Conservation (phyloP, 1,140 invertebrate species). For the Littorina saxatilis region DNA sequence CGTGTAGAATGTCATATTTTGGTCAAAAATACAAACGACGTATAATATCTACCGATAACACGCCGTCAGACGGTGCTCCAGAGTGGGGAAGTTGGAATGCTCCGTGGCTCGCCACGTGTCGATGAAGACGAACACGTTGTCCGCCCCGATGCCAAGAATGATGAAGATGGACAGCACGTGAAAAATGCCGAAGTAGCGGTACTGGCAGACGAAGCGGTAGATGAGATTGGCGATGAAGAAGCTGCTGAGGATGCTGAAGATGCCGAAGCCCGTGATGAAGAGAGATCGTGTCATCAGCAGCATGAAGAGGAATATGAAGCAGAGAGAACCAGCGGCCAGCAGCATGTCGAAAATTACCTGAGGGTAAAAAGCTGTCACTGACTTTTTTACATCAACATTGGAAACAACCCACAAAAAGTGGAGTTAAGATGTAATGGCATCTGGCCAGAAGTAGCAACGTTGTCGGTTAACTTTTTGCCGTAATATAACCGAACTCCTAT, state of each 20-base stretch:
- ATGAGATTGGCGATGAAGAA: constrained; percentile 59
- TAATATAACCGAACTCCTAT: no score
- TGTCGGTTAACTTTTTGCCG: no score
- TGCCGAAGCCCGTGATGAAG: constrained; percentile 50
- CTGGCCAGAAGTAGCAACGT: no score
- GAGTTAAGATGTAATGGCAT: no score
- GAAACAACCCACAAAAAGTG: no score
- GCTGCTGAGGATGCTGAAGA: constrained; percentile 57
- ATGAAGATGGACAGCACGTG: constrained; percentile 64
- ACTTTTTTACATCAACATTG: no score
- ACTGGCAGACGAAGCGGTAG: constrained; percentile 58
- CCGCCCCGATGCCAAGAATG: constrained; percentile 65
- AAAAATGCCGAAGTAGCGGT: constrained; percentile 64
- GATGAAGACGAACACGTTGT: constrained; percentile 63
- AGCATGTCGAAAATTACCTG: constrained; percentile 56
- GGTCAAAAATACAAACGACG: no score
- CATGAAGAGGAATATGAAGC: constrained; percentile 62
- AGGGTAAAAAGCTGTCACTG: no score
- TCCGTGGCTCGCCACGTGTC: constrained; percentile 55
- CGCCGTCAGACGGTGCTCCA: constrained; percentile 52
- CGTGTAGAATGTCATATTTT: no score
- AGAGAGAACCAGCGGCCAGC: constrained; percentile 55
- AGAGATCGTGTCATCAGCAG: constrained; percentile 57
- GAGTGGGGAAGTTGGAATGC: constrained; percentile 40
- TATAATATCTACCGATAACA: no score